These are phyloP conservation scores for Pteropus alecto DNA, from an alignment of 2,113 vertebrate species.

Conservation along the genomic window DNA sequence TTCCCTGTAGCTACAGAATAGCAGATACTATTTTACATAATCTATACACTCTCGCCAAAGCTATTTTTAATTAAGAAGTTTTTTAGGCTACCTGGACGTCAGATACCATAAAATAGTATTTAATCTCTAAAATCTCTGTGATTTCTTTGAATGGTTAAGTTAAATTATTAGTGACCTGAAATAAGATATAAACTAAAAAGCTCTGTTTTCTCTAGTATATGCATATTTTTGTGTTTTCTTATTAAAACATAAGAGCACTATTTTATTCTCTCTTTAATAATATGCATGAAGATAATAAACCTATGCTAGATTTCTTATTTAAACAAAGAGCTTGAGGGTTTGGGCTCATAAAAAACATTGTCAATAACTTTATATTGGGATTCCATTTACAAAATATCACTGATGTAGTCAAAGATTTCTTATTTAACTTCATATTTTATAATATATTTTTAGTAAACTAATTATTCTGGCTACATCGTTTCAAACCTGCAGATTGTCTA, in stretches of 20 bases:
- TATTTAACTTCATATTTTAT: neutral
- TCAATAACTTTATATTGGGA: neutral
- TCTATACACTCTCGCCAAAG: neutral
- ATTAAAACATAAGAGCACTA: neutral
- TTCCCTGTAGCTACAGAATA: neutral
- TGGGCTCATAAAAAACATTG: neutral
- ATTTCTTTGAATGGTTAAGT: neutral
- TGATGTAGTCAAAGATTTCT: neutral
- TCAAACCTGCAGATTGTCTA: neutral
- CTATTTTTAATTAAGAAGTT: neutral
- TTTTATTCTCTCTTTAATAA: neutral
- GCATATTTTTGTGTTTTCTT: neutral
- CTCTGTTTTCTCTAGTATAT: neutral
- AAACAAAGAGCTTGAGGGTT: neutral
- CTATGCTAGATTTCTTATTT: neutral
- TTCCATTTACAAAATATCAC: neutral
- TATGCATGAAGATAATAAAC: neutral
- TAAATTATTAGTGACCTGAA: neutral
- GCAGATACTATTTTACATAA: neutral
- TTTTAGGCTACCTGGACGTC: neutral
- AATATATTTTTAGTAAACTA: neutral
- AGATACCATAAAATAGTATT: neutral
- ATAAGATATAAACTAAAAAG: neutral
- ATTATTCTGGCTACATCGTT: neutral
- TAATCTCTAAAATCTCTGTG: neutral